A percentile compares a stretch with the other conserved stretches of the same genome.
phyloP scores from a whole-genome alignment of 2,797 vertebrate genomes.

The Xenopus petersii region DNA sequence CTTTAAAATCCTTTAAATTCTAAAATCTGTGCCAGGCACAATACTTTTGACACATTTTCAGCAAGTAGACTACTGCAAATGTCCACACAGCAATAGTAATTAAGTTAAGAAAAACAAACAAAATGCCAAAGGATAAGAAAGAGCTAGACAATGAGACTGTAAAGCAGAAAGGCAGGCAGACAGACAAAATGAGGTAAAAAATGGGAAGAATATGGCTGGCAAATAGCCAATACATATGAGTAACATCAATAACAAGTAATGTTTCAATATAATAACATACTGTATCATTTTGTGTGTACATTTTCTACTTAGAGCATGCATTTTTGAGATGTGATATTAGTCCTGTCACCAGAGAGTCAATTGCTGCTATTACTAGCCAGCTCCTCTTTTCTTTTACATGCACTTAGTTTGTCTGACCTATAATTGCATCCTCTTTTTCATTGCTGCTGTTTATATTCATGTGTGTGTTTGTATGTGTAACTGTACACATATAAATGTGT shows the following conservation, averaged over 20 bases:
- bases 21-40: too few species aligned
- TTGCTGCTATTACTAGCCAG: conserved; percentile 99
- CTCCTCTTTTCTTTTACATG: conserved; percentile 83
- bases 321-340: conserved; percentile 95
- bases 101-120: neutral
- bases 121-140: neutral
- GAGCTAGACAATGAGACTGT: neutral
- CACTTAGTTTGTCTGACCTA: conserved; percentile 84
- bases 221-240: conserved; percentile 58
- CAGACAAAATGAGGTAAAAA: conserved; percentile 9
- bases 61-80: too few species aligned
- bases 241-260: conserved; percentile 69
- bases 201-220: conserved; percentile 48
- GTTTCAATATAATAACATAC: conserved; percentile 79
- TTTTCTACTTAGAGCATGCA: conserved; percentile 52
- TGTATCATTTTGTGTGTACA: conserved; percentile 91
- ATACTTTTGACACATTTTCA: too few species aligned
- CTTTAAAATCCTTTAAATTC: too few species aligned
- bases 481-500: too few species aligned
- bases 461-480: too few species aligned
- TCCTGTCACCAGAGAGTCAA: conserved; percentile 96
- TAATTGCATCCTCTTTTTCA: conserved; percentile 91
- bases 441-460: neutral
- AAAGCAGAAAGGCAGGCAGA: neutral
- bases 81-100: too few species aligned